Evolutionary conservation across 2,888 invertebrate species (phyloP), one percentile per base, ranked within the genome.

Genomic region (Emmelina monodactyla): DNA sequence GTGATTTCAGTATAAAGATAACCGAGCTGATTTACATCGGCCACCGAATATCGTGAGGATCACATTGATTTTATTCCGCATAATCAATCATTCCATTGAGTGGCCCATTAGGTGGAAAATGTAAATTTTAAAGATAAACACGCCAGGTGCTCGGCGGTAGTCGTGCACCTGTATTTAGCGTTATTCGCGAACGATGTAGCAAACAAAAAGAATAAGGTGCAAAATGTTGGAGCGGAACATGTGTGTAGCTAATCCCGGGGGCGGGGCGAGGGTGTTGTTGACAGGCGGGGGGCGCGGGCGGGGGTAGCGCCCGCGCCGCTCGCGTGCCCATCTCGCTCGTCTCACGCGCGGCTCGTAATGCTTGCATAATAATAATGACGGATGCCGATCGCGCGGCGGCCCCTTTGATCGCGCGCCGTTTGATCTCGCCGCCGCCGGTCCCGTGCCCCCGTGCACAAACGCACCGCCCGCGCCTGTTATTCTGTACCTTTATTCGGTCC

Each of bases 281-380:
- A 45, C 42, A 41, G 43, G 37, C 36, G 44, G 47, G 43, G 47
- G 46, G 50, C 51, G 53, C 50, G 55, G 40, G 48, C 46, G 46
- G 51, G 51, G 48, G 54, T 50, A 64, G 70, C 69, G 72, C 72
- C 71, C 72, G 73, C 70, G 70, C 67, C 58, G 49, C 71, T 73
- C 75, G 76, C 78, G 78, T 75, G 75, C 72, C 72, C 70, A 70
- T 72, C 75, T 69, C 71, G 75, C 70, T 65, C 63, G 73, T 78
- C 71, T 79, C 78, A 79, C 78, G 78, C 75, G 75, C 78, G 73
- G 70, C 72, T 70, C 67, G 76, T 79, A 79, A 78, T 79, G 78
- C 78, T 79, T 79, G 78, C 78, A 79, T 79, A 79, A 78, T 79
- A 79, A 79, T 79, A 79, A 79, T 79, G 78, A 79, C 78, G 78